Conservation (phyloP, 1,140 invertebrate species). For the Euglossa dilemma region DNA sequence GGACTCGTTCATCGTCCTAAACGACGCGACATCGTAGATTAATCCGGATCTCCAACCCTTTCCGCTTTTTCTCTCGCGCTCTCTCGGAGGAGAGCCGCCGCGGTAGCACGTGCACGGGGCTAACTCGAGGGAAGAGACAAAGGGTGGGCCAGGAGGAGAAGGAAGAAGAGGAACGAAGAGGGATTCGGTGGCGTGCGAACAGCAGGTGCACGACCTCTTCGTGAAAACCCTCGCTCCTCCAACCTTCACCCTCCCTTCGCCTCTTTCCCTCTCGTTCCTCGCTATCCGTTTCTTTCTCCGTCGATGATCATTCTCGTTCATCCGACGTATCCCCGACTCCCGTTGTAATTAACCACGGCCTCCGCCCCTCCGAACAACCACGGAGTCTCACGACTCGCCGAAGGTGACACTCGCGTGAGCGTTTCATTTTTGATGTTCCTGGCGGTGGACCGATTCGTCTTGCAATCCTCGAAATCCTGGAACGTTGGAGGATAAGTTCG, state of each 20-base stretch:
- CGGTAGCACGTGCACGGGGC: conserved; percentile 42
- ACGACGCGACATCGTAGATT: conserved; percentile 69
- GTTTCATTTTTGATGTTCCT: too few species aligned
- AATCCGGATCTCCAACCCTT: conserved; percentile 41
- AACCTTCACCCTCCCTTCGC: conserved; percentile 50
- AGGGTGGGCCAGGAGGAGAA: neutral
- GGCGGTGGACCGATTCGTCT: too few species aligned
- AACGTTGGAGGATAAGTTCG: too few species aligned
- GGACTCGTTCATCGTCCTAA: conserved; percentile 17
- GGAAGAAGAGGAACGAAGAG: conserved; percentile 35
- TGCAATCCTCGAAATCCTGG: too few species aligned
- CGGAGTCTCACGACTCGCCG: neutral
- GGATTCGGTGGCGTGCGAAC: conserved; percentile 76
- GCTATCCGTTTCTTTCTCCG: conserved; percentile 32
- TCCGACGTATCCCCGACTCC: conserved; percentile 68
- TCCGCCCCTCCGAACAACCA: conserved; percentile 13
- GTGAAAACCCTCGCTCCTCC: conserved; percentile 61
- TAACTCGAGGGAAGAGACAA: conserved; percentile 11
- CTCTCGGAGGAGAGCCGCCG: conserved; percentile 25
- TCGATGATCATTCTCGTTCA: conserved; percentile 25
- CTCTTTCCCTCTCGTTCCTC: conserved; percentile 27
- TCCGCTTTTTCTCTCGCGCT: neutral
- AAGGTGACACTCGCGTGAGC: conserved; percentile 45
- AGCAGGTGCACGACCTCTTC: conserved; percentile 79
- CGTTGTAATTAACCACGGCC: conserved; percentile 60